Evolutionary conservation across 2,888 invertebrate genomes (phyloP), one percentile per base, ranked within the genome.

Genomic region (Scaptomyza caliginosa): DNA sequence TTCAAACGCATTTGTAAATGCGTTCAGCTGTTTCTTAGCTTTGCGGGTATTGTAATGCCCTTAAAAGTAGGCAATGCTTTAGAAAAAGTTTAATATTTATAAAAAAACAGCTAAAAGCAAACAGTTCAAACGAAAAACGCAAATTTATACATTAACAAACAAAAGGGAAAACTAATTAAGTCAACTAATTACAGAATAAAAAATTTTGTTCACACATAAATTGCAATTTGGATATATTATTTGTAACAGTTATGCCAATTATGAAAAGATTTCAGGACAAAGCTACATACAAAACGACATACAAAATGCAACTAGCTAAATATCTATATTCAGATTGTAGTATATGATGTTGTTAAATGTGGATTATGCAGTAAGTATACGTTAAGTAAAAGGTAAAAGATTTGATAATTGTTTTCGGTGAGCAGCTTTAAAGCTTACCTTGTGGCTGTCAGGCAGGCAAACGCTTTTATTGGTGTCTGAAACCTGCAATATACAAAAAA

Each of bases 401-500:
- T 50, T 74, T 40, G 34, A 63, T 48, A 55, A 59, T 66, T 66
- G 60, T 70, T 70, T 77, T 78, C 67, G 67, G 70, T 65, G 60
- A 79, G 68, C 83, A 79, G 74, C 68, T 81, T 77, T 62, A 63
- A 51, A 71, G 75, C 91, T 91, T 90, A 91, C 91, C 91, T 91
- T 90, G 91, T 88, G 83, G 91, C 84, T 89, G 91, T 90, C 79
- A 91, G 90, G 90, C 91, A 91, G 91, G 91, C 90, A 89, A 90
- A 91, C 83, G 91, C 91, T 91, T 91, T 91, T 73, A 91, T 89
- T 77, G 91, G 91, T 89, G 91, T 90, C 87, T 91, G 91, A 91
- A 91, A 91, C 86, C 91, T 91, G 91, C 67, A 91, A 91, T 82
- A 88, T 80, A 90, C 16, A 77, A 77, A 86, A 87, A 65, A 82